Conservation (phyloP, 2,113 vertebrate species). For the Hirundichthys speculiger region DNA sequence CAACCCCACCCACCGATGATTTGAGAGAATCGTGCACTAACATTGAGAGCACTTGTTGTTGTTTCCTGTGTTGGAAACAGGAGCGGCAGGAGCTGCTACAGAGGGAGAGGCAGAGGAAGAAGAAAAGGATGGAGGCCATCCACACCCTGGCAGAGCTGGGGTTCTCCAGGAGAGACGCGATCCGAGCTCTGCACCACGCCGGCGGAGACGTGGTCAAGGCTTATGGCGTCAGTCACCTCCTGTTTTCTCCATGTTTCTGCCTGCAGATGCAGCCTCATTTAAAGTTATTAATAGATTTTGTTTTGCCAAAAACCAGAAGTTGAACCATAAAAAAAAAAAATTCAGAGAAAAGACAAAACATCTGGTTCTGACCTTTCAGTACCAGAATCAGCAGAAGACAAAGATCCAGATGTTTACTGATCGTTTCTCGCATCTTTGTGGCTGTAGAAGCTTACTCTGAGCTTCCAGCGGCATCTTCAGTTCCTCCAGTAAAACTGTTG, state of each 20-base stretch:
- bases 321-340: no score
- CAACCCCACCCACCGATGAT: no score
- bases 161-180: conserved; percentile 84
- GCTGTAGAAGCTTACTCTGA: no score
- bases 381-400: no score
- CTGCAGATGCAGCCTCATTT: background rate
- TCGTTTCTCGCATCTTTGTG: no score
- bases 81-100: conserved; percentile 85
- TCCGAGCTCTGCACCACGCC: conserved; percentile 82
- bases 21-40: background rate
- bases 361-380: no score
- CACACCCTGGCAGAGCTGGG: conserved; percentile 84
- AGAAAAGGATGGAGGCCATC: conserved; percentile 78
- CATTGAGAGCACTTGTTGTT: background rate
- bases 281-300: no score
- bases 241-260: background rate
- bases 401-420: no score
- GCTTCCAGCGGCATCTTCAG: no score
- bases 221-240: conserved; percentile 74
- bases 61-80: conserved; percentile 59
- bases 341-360: no score
- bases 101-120: conserved; percentile 85
- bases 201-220: conserved; percentile 85
- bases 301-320: no score
- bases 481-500: no score